These are phyloP conservation scores for Urocynchramus pylzowi DNA, from an alignment of 2,113 vertebrate genomes.

Conservation along the genomic window DNA sequence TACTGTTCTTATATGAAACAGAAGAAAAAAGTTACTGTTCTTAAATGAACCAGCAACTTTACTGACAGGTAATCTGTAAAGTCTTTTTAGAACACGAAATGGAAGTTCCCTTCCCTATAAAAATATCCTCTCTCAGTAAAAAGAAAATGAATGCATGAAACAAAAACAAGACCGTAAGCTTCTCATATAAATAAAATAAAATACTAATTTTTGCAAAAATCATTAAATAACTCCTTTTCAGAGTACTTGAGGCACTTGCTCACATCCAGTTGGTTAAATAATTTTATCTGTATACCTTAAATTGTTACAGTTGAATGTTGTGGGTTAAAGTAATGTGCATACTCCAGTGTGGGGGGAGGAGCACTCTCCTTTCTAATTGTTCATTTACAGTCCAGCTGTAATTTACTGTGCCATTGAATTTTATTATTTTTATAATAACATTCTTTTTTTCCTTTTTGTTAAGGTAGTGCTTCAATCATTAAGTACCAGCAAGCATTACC, in stretches of 20 bases:
- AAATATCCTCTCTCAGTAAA: not conserved
- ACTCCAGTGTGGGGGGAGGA: fast-evolving
- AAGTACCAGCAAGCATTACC: not conserved
- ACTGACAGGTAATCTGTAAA: not conserved
- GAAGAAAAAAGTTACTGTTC: not conserved
- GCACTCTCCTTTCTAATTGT: not conserved
- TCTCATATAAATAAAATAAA: not conserved
- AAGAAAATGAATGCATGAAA: not conserved
- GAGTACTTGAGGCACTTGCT: not conserved
- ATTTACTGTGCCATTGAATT: not conserved
- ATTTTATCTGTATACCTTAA: not conserved
- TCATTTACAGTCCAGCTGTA: not conserved
- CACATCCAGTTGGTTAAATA: not conserved
- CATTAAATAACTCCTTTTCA: not conserved
- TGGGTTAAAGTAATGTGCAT: not conserved
- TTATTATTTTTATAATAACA: not conserved
- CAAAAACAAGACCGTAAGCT: not conserved
- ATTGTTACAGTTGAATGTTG: not conserved
- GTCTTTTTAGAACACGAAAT: not conserved
- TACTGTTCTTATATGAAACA: not conserved
- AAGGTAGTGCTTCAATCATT: not conserved
- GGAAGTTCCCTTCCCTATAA: not conserved
- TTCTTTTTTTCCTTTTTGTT: not conserved
- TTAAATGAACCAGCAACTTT: not conserved
- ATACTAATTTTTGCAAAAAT: not conserved